phyloP scores from a whole-genome alignment of 2,113 vertebrate genomes.

The Periophthalmus modestus region DNA sequence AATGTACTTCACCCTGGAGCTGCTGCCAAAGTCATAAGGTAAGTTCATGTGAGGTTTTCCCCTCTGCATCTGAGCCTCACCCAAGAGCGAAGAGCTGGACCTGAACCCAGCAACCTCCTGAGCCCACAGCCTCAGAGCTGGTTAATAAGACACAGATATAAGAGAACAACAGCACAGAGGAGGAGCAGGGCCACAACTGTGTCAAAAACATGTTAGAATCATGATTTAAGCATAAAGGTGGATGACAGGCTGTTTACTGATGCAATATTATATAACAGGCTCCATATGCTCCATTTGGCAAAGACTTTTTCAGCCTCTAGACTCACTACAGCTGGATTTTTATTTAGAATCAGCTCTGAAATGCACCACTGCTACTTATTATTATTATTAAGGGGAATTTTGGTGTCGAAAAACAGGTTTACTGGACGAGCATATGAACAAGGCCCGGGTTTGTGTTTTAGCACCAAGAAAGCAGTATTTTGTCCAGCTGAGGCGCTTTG shows the following conservation, averaged over 20 bases:
- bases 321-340: background rate
- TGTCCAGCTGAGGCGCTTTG: background rate
- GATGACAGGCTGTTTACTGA: slow-evolving; percentile 39
- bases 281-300: slow-evolving; percentile 19
- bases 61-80: slow-evolving; percentile 15
- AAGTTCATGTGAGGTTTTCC: slow-evolving; percentile 41
- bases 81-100: no score
- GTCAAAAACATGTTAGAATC: background rate
- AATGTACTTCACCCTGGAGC: slow-evolving; percentile 14
- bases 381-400: background rate
- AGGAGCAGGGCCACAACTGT: background rate
- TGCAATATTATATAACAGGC: slow-evolving; percentile 57
- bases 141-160: no score
- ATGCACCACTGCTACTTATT: background rate
- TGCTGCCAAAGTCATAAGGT: slow-evolving; percentile 34
- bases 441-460: slow-evolving; percentile 8
- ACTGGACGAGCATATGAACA: background rate
- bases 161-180: no score
- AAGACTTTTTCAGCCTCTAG: background rate
- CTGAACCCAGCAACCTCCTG: no score
- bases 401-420: background rate
- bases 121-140: no score
- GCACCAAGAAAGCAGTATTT: background rate
- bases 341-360: background rate
- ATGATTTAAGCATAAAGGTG: slow-evolving; percentile 11